Conservation (phyloP, 1,140 invertebrate species). For the Zaprionus taronus region DNA sequence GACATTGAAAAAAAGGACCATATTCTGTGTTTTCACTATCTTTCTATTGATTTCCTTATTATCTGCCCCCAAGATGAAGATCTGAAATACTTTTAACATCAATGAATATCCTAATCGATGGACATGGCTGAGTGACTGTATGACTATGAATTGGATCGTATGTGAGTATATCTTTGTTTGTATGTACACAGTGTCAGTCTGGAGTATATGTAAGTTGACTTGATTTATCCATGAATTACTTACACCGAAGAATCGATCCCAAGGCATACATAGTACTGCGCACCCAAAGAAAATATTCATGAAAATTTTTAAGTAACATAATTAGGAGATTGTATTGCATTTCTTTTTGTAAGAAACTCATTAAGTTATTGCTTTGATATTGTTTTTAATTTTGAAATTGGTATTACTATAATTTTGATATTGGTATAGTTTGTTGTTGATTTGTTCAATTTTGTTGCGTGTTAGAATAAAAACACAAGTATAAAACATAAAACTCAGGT, state of each 20-base stretch:
- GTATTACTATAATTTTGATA: slow-evolving; percentile 47
- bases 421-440: slow-evolving; percentile 34
- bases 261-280: slow-evolving; percentile 93
- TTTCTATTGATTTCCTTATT: slow-evolving; percentile 6
- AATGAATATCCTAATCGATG: slow-evolving; percentile 27
- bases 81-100: not conserved
- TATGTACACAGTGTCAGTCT: slow-evolving; percentile 28
- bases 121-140: slow-evolving; percentile 37
- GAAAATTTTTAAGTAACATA: slow-evolving; percentile 65
- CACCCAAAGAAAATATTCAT: slow-evolving; percentile 71
- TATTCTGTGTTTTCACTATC: not conserved
- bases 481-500: slow-evolving; percentile 4
- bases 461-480: slow-evolving; percentile 40
- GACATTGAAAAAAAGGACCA: not conserved
- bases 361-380: slow-evolving; percentile 40
- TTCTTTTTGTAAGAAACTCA: not conserved
- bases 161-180: slow-evolving; percentile 20
- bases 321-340: slow-evolving; percentile 45
- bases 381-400: slow-evolving; percentile 46
- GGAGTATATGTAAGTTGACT: slow-evolving; percentile 22
- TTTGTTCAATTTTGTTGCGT: slow-evolving; percentile 31
- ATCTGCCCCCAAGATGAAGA: slow-evolving; percentile 6
- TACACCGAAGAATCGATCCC: slow-evolving; percentile 93
- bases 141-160: slow-evolving; percentile 31
- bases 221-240: slow-evolving; percentile 86